Base-by-base conservation (phyloP, 1,140 invertebrate genomes). In the Yoshiicerus persimilis region DNA sequence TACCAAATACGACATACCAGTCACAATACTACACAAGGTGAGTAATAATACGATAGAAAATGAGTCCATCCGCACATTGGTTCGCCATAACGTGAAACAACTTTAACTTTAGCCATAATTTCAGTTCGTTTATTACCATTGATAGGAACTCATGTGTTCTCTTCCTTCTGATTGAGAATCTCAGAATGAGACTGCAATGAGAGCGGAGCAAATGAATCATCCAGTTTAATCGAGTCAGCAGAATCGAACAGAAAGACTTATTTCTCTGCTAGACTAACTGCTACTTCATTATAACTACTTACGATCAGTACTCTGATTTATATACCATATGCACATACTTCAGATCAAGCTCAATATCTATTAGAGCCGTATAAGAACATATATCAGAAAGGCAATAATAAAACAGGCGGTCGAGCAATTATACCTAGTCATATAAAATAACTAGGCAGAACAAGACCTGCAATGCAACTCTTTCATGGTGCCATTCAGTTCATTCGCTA, bases 151-250 rank as follows among this genome's bases (percentile, higher is more conserved):
- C 75, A 80, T 30, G 47, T 56, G 80, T 87, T 89, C 70, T 87
- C 88, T 84, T 10, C 84, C 56, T 84, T 10, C 84, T 62, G 85
- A 89, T 39, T 87, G 85, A 86, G 77, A 89, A 89, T 87, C 77
- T 56, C 47, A 80, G 84, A 30, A 88, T 87, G 87, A 86, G 23
- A 36, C 34, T 80, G 9, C 30, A 30, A 70, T 70, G 25, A 30
- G 25, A 30, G 25, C 64, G 30, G 25, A 86, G 13, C 30, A 86
- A 86, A 89, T 88, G 89, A 89, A 89, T 90, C 87, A 90, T 90
- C 80, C 30, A 38, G 25, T 86, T 87, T 64, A 75, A 75, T 47
- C 75, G 75, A 80, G 75, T 36, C 75, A 80, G 75, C 32, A 80
- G 34, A 13, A 36, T 36, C 23, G 16, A 80, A 70, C 66, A 70